Evolutionary conservation across 2,888 invertebrate species (phyloP).

Genomic region (Agonum fuliginosum): DNA sequence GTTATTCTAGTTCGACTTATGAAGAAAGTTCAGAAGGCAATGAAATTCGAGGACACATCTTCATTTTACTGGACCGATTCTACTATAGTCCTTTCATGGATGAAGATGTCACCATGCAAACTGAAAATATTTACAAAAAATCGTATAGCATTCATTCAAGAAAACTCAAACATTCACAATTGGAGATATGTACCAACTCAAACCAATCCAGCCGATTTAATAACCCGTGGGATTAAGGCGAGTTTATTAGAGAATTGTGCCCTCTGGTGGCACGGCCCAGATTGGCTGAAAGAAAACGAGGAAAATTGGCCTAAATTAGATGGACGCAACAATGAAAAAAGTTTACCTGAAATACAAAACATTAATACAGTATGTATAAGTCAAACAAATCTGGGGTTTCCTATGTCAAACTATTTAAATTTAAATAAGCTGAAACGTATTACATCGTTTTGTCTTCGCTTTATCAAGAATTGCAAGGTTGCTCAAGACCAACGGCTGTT

Average conservation of each 20-base stretch:
- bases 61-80: constrained; percentile 60
- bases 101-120: neutral
- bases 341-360: constrained; percentile 7
- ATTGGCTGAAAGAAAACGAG: neutral
- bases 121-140: constrained; percentile 62
- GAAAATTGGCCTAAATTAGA: neutral
- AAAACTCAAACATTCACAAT: neutral
- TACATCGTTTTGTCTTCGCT: neutral
- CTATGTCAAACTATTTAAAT: constrained; percentile 1
- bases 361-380: neutral
- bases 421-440: constrained; percentile 5
- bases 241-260: constrained; percentile 22
- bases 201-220: constrained; percentile 60
- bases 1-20: constrained; percentile 1
- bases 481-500: neutral
- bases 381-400: neutral
- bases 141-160: constrained; percentile 60
- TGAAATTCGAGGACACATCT: constrained; percentile 40
- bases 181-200: constrained; percentile 56
- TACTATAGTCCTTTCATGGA: constrained; percentile 61
- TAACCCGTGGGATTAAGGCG: constrained; percentile 58
- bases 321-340: neutral
- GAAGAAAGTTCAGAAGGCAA: constrained; percentile 13
- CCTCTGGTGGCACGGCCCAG: constrained; percentile 52
- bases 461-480: neutral